Evolutionary conservation across 2,797 vertebrate species (phyloP), one percentile per base, ranked within the genome.

Genomic region (Okamejei kenojei): DNA sequence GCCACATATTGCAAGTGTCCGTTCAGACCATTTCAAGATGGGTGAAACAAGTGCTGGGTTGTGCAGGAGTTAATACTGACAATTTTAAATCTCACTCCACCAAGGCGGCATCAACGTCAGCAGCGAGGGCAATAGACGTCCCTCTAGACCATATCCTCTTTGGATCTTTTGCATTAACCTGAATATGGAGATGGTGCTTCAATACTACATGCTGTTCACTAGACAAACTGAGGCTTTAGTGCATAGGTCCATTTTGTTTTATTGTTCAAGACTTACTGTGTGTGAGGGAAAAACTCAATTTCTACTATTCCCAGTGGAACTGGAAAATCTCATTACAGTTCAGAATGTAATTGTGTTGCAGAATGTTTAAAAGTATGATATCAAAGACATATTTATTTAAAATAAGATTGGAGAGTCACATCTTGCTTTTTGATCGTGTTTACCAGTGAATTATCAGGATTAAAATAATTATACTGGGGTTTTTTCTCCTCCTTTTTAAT

Each of bases 291-390:
- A n/a, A 86, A 7, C 32, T 86, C 29, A 9, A 35, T 68, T 19
- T 68, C 17, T n/a, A 68, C 32, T 68, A 68, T 88, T 86, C 21
- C n/a, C 63, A 21, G n/a, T 68, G 84, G n/a, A 35, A 35, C 19
- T 88, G 17, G 32, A 68, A 88, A 88, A 68, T 68, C 38, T 88
- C n/a, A 68, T 88, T 84, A 65, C 63, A 35, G 84, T 65, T 9
- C n/a, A 35, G 63, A 68, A 65, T 65, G 65, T 68, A 88, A 68
- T 88, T 88, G 3, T 63, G 23, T n/a, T 35, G 32, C 61, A 68
- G 84, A 61, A 88, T 88, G 63, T 88, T 88, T 68, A 88, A 63
- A 32, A 23, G n/a, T 88, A 68, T 88, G 32, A 15, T 68, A 88
- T 88, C 84, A 88, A 88, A 35, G 21, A 19, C n/a, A 65, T 88